phyloP scores from a whole-genome alignment of 1,140 invertebrate genomes.

The Rhagoletis zephyria region DNA sequence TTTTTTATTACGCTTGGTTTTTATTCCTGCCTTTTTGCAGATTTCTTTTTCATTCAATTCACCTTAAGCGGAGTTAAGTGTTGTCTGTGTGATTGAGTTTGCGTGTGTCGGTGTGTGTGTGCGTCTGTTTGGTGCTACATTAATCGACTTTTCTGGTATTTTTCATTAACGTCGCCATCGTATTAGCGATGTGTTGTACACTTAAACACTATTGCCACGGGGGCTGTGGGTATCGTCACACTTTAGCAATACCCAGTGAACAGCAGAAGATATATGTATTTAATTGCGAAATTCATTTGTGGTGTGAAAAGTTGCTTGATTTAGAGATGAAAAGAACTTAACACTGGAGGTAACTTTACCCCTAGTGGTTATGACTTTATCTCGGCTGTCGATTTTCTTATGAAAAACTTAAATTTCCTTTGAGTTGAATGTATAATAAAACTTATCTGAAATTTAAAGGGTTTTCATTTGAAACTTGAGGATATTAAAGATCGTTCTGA shows the following conservation, averaged over 20 bases:
- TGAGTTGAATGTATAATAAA: no score
- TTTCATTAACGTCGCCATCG: slow-evolving; percentile 13
- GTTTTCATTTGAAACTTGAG: no score
- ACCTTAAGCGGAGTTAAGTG: neutral
- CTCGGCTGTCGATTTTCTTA: no score
- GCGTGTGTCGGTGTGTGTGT: slow-evolving; percentile 18
- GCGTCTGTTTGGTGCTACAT: neutral
- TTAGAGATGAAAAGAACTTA: no score
- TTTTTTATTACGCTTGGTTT: neutral
- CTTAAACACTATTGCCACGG: neutral
- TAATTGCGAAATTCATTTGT: no score
- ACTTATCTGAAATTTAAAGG: no score
- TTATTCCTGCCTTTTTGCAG: slow-evolving; percentile 1
- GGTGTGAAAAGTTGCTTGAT: no score
- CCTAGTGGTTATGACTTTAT: no score
- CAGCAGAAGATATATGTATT: neutral
- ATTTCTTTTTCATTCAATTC: slow-evolving; percentile 42
- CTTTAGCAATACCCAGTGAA: neutral
- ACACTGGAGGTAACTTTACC: no score
- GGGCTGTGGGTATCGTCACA: neutral
- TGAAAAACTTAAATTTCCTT: no score
- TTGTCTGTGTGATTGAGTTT: neutral
- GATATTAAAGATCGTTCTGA: no score
- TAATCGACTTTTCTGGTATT: slow-evolving; percentile 54
- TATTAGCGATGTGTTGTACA: neutral